Evolutionary conservation across 2,113 vertebrate genomes (phyloP).

Genomic region (Aspiorhynchus laticeps): DNA sequence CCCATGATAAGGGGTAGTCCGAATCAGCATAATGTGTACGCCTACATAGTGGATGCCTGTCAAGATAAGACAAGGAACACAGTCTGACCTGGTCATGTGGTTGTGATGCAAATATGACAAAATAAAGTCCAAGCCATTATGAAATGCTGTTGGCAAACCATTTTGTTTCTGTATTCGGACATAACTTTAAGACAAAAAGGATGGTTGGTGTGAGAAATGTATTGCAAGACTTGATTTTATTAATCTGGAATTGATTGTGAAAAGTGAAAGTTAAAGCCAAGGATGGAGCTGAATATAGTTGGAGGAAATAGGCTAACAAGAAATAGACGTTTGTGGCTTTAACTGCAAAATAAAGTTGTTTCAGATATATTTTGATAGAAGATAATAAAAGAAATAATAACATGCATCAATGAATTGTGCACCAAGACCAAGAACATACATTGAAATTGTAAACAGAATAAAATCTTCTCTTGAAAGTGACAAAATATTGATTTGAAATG

Average conservation of each 20-base stretch:
- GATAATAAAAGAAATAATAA: neutral
- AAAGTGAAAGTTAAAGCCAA: neutral
- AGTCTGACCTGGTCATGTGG: neutral
- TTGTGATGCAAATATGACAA: neutral
- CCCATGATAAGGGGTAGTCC: neutral
- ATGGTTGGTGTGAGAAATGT: neutral
- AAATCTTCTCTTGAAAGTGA: neutral
- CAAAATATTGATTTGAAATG: neutral
- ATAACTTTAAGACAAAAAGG: neutral
- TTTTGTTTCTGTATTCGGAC: neutral
- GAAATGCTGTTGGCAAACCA: neutral
- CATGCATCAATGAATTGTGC: neutral
- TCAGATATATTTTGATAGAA: neutral
- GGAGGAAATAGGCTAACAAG: neutral
- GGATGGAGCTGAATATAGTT: neutral
- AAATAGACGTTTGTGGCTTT: neutral
- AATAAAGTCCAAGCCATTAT: neutral
- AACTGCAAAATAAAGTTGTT: neutral
- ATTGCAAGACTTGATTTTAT: neutral
- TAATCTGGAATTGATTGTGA: neutral
- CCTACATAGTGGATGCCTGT: neutral
- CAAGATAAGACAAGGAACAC: slow-evolving; percentile 22
- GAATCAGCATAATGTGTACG: slow-evolving; percentile 12
- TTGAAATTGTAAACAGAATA: neutral
- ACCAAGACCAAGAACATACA: neutral